Percentiles rank a stretch among this genome's conserved stretches.
Evolutionary conservation across 2,797 vertebrate genomes (phyloP).

Genomic region (Orientallactaga sibirica): DNA sequence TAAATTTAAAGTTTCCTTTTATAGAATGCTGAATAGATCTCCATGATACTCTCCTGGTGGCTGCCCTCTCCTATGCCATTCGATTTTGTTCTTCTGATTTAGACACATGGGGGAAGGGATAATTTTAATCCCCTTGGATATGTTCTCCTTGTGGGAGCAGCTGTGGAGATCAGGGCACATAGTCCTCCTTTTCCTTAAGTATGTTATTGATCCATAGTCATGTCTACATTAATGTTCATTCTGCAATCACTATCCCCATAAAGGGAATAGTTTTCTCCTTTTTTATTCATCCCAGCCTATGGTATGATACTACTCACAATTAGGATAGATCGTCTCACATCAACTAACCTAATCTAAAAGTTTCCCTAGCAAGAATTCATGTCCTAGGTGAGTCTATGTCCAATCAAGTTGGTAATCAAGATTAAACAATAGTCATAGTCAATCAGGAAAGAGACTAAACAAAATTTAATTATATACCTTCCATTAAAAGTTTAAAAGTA

Average conservation of each 20-base stretch:
- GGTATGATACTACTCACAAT: background rate
- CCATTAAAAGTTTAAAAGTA: background rate
- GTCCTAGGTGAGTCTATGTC: background rate
- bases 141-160: background rate
- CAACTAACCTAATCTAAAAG: too few relatives aligned
- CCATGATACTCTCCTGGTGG: too few relatives aligned
- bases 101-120: too few relatives aligned
- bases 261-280: background rate
- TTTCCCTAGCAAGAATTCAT: background rate
- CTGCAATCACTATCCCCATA: background rate
- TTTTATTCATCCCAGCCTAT: too few relatives aligned
- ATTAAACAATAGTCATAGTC: background rate
- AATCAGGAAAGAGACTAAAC: background rate
- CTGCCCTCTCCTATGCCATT: background rate
- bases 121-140: background rate
- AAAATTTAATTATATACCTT: background rate
- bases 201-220: background rate
- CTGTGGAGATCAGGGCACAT: background rate
- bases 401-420: background rate
- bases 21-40: background rate
- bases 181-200: background rate
- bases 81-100: background rate
- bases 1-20: background rate
- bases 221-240: background rate
- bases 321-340: too few relatives aligned